Percentiles rank a stretch among this genome's conserved stretches.
Evolutionary conservation across 2,113 vertebrate genomes (phyloP).

Genomic region (Amphilophus citrinellus): DNA sequence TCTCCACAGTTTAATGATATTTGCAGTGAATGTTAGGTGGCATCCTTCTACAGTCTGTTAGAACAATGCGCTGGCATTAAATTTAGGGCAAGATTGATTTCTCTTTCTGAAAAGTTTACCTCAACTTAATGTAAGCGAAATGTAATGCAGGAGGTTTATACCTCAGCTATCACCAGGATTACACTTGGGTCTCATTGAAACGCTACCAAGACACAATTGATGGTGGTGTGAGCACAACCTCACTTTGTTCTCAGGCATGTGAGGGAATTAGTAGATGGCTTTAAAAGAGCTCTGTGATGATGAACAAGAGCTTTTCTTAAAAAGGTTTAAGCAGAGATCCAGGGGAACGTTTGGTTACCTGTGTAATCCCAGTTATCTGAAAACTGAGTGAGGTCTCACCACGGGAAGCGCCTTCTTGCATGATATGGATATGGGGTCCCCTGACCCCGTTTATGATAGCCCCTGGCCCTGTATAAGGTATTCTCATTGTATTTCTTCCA

Average conservation of each 20-base stretch:
- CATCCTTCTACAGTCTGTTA: background rate
- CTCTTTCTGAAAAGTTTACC: constrained; percentile 4
- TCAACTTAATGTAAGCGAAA: background rate
- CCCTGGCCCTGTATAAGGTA: background rate
- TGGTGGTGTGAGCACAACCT: background rate
- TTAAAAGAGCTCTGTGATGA: background rate
- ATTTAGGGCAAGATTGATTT: background rate
- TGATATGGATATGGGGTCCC: too few species aligned
- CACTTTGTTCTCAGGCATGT: background rate
- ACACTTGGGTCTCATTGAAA: background rate
- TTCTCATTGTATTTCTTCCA: background rate
- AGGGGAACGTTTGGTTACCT: background rate
- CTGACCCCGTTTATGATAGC: background rate
- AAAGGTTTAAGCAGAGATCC: constrained; percentile 13
- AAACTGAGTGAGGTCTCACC: background rate
- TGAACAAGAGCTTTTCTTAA: background rate
- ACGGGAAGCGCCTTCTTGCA: background rate
- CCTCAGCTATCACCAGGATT: background rate
- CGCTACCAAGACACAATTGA: background rate
- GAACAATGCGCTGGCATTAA: background rate
- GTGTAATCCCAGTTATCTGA: background rate
- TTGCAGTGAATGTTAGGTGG: background rate
- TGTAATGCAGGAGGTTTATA: background rate
- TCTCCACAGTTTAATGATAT: background rate
- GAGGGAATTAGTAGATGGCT: background rate